These are phyloP conservation scores for Aleiodes sp. DNA, from an alignment of 1,140 invertebrate species.

Conservation along the genomic window DNA sequence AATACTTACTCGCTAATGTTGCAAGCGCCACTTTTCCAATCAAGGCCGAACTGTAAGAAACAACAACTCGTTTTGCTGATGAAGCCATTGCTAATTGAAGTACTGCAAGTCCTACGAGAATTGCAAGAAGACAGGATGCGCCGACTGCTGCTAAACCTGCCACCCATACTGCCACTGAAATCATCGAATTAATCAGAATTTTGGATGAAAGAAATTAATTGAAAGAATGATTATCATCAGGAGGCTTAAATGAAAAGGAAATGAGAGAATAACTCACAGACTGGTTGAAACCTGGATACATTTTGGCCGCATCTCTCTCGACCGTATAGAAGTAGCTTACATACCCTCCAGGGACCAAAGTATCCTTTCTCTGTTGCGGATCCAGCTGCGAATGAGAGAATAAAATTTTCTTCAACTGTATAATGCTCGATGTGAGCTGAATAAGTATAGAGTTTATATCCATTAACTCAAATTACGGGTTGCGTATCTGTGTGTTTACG, in stretches of 20 bases:
- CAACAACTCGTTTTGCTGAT: constrained; percentile 79
- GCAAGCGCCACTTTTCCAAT: constrained; percentile 80
- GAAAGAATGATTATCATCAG: too few species aligned
- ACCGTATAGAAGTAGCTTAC: constrained; percentile 81
- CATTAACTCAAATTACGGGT: too few species aligned
- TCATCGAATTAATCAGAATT: constrained; percentile 9
- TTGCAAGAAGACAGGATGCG: constrained; percentile 75
- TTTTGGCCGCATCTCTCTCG: constrained; percentile 81
- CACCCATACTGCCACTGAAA: constrained; percentile 79
- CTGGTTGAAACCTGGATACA: constrained; percentile 79
- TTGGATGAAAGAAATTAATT: background rate
- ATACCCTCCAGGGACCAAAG: constrained; percentile 86
- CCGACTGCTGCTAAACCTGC: constrained; percentile 79
- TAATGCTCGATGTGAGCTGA: background rate
- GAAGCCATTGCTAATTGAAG: constrained; percentile 86
- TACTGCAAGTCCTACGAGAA: constrained; percentile 80
- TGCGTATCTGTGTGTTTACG: too few species aligned
- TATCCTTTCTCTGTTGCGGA: constrained; percentile 77
- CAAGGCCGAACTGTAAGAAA: constrained; percentile 78
- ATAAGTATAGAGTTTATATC: too few species aligned
- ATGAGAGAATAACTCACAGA: constrained; percentile 82
- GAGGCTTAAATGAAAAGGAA: too few species aligned
- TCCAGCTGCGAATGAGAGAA: constrained; percentile 66
- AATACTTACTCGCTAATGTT: constrained; percentile 78
- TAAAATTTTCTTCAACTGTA: constrained; percentile 14